Base-by-base conservation (phyloP, 2,888 invertebrate species). In the Miltochrista miniata region DNA sequence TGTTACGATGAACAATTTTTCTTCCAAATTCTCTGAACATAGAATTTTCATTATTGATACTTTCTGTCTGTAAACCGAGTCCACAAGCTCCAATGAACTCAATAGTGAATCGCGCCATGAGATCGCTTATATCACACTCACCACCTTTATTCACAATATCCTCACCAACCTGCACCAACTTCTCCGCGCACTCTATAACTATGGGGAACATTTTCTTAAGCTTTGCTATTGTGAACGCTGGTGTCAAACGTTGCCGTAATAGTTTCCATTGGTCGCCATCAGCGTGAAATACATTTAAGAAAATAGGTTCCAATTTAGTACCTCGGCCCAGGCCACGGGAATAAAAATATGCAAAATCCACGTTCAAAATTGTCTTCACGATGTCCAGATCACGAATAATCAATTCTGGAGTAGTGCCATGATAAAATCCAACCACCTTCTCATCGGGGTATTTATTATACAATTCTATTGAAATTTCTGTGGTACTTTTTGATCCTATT, bases 181-280 rank as follows among this genome's bases (percentile, higher is more conserved):
- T 86, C 44, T 82, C 78, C 0, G 89, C 79, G 44, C 87, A 81
- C 11, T 79, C 69, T 14, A 83, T 72, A 2, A 89, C 71, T 14
- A 89, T 63, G 1, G 88, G 89, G 41, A 85, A 89, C 89, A 88
- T 89, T 4, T 67, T 76, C 48, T 80, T 84, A 29, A 89, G 57
- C 51, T 87, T 87, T 1, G 82, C 79, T 0, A 78, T 81, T 1
- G 87, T 87, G 48, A 88, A 88, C 0, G 86, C 79, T 0, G 86
- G 72, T n/a, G 88, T 86, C 12, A 88, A 45, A 8, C 82, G 76
- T 51, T 87, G 82, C 0, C 88, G 72, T n/a, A 84, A 51, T 9
- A 87, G 62, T 54, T 77, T 86, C 89, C 89, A 89, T 2, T 45
- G 41, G 40, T 89, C 88, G 0, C 87, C 87, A 12, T 87, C 82